Percentiles rank a stretch among this genome's conserved stretches.
phyloP scores from a whole-genome alignment of 2,888 invertebrate species.

The Athetis lepigone region DNA sequence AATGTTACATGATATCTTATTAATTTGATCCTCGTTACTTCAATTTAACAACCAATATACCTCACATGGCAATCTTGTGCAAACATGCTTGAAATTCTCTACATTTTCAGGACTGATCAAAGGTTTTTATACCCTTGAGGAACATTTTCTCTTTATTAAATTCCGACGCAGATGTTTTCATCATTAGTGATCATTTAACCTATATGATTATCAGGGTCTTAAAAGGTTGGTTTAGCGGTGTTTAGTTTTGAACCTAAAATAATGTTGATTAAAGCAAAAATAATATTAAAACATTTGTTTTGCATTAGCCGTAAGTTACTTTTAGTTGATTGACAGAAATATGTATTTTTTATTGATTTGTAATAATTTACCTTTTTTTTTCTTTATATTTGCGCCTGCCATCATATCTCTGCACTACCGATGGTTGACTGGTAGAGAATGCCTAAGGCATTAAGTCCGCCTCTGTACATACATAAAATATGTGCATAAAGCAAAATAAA shows the following conservation, averaged over 20 bases:
- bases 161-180: slow-evolving; percentile 5
- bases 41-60: neutral
- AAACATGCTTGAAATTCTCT: neutral
- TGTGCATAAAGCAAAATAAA: no score
- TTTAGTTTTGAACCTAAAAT: neutral
- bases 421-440: no score
- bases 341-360: no score
- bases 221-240: neutral
- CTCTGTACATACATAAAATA: no score
- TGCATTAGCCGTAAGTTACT: no score
- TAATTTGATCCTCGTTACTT: neutral
- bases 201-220: neutral
- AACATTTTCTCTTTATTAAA: slow-evolving; percentile 10
- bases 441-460: no score
- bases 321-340: no score
- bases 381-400: no score
- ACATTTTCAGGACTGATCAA: neutral
- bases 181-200: neutral
- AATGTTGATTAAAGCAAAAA: no score
- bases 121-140: neutral
- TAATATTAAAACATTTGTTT: no score
- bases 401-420: no score
- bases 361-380: no score
- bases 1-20: neutral
- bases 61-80: neutral